Evolutionary conservation across 1,140 invertebrate species (phyloP).

Genomic region (Eueides isabella): DNA sequence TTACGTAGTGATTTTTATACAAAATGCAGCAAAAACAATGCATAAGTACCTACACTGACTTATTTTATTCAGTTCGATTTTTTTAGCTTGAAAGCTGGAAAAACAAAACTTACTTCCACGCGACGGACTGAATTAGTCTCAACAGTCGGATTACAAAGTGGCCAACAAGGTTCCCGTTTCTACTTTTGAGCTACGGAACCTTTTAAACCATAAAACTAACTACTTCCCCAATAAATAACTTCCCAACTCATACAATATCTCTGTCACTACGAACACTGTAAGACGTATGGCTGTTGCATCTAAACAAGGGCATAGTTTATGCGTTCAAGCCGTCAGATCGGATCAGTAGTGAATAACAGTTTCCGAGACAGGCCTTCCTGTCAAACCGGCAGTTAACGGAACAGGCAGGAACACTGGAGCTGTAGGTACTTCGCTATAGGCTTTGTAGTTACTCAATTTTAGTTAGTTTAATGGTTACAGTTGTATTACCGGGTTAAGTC

Average conservation of each 20-base stretch:
- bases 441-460: not conserved
- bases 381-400: slow-evolving; percentile 61
- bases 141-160: too few species aligned
- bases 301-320: slow-evolving; percentile 48
- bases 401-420: slow-evolving; percentile 33
- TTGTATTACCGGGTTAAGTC: too few species aligned
- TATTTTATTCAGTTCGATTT: too few species aligned
- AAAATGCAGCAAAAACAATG: too few species aligned
- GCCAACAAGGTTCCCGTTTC: too few species aligned
- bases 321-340: slow-evolving; percentile 53
- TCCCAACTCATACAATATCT: not conserved
- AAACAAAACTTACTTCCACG: too few species aligned
- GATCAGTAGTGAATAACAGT: slow-evolving; percentile 68
- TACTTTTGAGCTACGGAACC: too few species aligned
- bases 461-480: not conserved
- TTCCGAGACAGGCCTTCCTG: slow-evolving; percentile 64
- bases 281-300: slow-evolving; percentile 30
- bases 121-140: too few species aligned
- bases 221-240: not conserved
- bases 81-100: too few species aligned
- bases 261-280: slow-evolving; percentile 13
- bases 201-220: not conserved
- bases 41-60: too few species aligned
- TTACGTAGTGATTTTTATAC: too few species aligned
- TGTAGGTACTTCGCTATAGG: too few species aligned